These are phyloP conservation scores for Myodes glareolus DNA, from an alignment of 2,113 vertebrate species.

Conservation along the genomic window DNA sequence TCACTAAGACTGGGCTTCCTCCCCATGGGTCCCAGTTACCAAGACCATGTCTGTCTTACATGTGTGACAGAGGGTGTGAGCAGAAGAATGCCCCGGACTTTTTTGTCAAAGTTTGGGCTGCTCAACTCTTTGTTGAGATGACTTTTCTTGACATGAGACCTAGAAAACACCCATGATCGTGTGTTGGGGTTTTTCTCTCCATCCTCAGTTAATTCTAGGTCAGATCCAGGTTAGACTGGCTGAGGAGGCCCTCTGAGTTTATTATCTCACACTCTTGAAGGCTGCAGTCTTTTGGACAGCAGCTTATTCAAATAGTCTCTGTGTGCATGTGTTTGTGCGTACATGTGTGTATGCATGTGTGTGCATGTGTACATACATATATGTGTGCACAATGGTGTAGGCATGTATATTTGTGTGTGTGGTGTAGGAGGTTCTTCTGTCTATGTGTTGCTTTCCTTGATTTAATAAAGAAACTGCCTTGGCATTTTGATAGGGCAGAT, in stretches of 20 bases:
- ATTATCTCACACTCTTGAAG: not conserved
- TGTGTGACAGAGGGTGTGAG: no score
- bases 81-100: accelerated
- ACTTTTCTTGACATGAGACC: not conserved
- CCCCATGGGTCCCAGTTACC: not conserved
- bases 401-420: no score
- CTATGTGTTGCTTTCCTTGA: no score
- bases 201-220: not conserved
- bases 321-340: not conserved
- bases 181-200: not conserved
- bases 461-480: no score
- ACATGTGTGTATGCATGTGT: not conserved
- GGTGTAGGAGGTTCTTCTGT: no score
- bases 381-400: not conserved
- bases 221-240: not conserved
- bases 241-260: not conserved
- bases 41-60: not conserved
- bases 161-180: not conserved
- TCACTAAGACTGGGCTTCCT: not conserved
- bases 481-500: no score
- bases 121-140: not conserved
- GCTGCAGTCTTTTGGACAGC: not conserved
- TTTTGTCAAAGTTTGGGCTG: accelerated
- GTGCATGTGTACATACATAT: not conserved
- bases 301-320: not conserved